Evolutionary conservation across 2,888 invertebrate species (phyloP), one percentile per base, ranked within the genome.

Genomic region (Gryllus longicercus): DNA sequence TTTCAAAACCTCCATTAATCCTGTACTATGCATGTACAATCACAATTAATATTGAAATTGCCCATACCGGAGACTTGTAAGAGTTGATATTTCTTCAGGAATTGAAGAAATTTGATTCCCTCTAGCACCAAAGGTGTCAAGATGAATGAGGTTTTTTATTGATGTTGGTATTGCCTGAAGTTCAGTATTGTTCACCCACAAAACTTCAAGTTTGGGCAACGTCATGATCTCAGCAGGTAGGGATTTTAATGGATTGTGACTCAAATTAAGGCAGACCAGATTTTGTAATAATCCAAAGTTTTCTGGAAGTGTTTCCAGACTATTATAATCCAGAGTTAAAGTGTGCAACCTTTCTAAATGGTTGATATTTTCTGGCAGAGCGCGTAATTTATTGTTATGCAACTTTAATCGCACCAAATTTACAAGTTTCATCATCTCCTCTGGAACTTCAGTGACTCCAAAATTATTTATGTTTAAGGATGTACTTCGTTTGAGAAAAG

Each of bases 111-210:
- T 87, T 82, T 88, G 88, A 88, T 93, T 93, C 76, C 92, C 91
- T 75, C 93, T 88, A 1, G 91, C 91, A 21, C 93, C 93, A 84
- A 93, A 89, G 10, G 92, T 92, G 83, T 92, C 91, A 63, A 93
- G 85, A 81, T 89, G 89, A 74, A 87, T 86, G 82, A 92, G 88
- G 84, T 90, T 90, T 1, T 91, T 90, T 77, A 93, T 90, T 85
- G 92, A 91, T 77, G 88, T 88, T 0, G 93, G 92, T 78, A 93
- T 87, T 82, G 88, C 87, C 21, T 86, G 86, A 38, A 93, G 85
- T 5, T 90, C 90, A 10, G 89, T 89, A 79, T 87, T 90, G 84
- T 93, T 93, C 84, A 92, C 92, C 93, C 93, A 93, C 83, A 93
- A 89, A 2, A 90, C 90, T 85, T 93, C 91, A 79, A 93, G 85